A percentile compares a stretch with the other conserved stretches of the same genome.
phyloP scores from a whole-genome alignment of 1,140 invertebrate genomes.

The Scaptomyza montana region DNA sequence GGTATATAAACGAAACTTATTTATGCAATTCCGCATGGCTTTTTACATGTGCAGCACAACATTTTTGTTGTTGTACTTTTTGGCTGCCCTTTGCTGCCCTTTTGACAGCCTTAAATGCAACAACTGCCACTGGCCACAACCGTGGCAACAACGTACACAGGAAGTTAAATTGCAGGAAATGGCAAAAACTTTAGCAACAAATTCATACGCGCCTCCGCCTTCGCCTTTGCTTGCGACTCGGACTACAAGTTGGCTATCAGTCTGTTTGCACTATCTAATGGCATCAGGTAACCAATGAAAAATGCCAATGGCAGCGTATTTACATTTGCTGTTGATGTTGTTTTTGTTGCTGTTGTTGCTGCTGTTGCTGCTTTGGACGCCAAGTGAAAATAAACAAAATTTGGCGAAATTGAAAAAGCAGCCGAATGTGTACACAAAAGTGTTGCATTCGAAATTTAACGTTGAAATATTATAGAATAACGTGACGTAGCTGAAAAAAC shows the following conservation, averaged over 20 bases:
- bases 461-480: slow-evolving; percentile 36
- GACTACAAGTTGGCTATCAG: slow-evolving; percentile 40
- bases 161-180: slow-evolving; percentile 44
- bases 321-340: slow-evolving; percentile 41
- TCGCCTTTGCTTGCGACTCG: not conserved
- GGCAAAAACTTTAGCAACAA: slow-evolving; percentile 51
- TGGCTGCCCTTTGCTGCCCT: slow-evolving; percentile 26
- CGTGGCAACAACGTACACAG: slow-evolving; percentile 41
- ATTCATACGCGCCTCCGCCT: slow-evolving; percentile 47
- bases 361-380: not conserved
- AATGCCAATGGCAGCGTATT: slow-evolving; percentile 55
- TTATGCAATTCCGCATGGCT: slow-evolving; percentile 56
- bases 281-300: slow-evolving; percentile 63
- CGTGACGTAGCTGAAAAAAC: slow-evolving; percentile 28
- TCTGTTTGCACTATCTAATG: slow-evolving; percentile 65
- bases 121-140: slow-evolving; percentile 12
- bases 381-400: slow-evolving; percentile 44
- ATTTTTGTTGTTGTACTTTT: slow-evolving; percentile 24
- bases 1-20: slow-evolving; percentile 64
- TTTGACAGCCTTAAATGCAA: slow-evolving; percentile 34
- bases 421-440: slow-evolving; percentile 49
- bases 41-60: slow-evolving; percentile 33
- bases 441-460: slow-evolving; percentile 38
- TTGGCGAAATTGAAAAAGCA: slow-evolving; percentile 54
- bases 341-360: not conserved